These are phyloP conservation scores for Drosophila meridionalis DNA, from an alignment of 2,888 invertebrate genomes.

Conservation along the genomic window DNA sequence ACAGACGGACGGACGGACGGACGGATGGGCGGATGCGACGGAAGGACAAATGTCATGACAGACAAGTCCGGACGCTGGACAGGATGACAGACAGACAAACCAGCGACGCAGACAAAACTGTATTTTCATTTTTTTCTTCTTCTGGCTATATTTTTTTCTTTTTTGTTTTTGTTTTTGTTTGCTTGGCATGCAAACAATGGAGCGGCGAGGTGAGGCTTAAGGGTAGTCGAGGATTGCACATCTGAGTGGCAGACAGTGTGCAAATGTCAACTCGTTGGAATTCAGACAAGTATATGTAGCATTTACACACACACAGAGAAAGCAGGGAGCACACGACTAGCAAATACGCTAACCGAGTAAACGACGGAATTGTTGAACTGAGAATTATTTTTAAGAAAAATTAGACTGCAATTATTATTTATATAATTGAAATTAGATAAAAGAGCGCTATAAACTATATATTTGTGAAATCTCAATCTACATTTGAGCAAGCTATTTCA, in stretches of 20 bases:
- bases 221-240: constrained; percentile 56
- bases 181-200: constrained; percentile 54
- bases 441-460: neutral
- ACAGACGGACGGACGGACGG: constrained; percentile 1
- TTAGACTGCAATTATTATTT: no score
- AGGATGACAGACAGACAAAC: constrained; percentile 38
- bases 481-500: neutral
- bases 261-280: constrained; percentile 76
- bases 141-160: constrained; percentile 12
- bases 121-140: constrained; percentile 19
- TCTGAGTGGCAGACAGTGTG: constrained; percentile 78
- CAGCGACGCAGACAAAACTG: constrained; percentile 55
- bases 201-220: neutral
- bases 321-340: neutral
- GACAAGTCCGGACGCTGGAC: constrained; percentile 57
- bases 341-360: neutral
- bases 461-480: neutral
- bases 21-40: constrained; percentile 11
- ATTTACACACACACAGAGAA: constrained; percentile 20
- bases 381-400: neutral
- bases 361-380: neutral
- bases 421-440: no score
- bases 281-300: constrained; percentile 52
- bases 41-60: constrained; percentile 61
- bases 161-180: constrained; percentile 19